Evolutionary conservation across 2,888 invertebrate genomes (phyloP).

Genomic region (Onthophagus sagittarius): DNA sequence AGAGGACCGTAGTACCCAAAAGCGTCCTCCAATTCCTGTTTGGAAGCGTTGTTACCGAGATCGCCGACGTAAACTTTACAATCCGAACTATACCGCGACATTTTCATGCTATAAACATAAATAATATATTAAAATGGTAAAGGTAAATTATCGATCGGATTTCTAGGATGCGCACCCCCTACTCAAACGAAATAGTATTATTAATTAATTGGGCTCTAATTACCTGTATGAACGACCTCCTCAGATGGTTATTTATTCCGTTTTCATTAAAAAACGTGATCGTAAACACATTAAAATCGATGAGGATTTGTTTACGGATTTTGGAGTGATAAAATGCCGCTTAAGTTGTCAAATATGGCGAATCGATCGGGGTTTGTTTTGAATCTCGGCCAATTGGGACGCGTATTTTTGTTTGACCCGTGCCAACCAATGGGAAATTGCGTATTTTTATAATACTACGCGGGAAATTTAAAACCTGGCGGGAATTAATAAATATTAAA

Average conservation of each 20-base stretch:
- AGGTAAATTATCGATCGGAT: conserved; percentile 18
- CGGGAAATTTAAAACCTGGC: conserved; percentile 12
- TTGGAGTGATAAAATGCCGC: neutral
- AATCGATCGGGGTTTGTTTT: conserved; percentile 23
- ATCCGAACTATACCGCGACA: conserved; percentile 78
- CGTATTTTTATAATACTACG: neutral
- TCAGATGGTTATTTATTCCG: neutral
- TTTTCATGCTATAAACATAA: conserved; percentile 41
- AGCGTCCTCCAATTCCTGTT: conserved; percentile 89
- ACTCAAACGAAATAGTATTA: neutral
- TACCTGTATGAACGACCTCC: neutral
- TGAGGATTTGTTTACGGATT: neutral
- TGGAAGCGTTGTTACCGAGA: conserved; percentile 85
- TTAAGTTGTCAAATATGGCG: conserved; percentile 21
- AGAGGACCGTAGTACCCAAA: conserved; percentile 90
- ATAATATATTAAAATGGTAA: neutral
- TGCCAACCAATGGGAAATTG: conserved; percentile 20
- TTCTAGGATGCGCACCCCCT: neutral
- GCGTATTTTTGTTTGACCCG: conserved; percentile 19
- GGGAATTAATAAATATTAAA: neutral
- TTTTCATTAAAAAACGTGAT: neutral
- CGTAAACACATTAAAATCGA: neutral
- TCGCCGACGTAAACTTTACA: conserved; percentile 96
- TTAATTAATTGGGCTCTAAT: neutral
- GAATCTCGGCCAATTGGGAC: conserved; percentile 21